A percentile compares a stretch with the other conserved stretches of the same genome.
Conservation (phyloP, 2,797 vertebrate species). For the Lithobates pipiens region DNA sequence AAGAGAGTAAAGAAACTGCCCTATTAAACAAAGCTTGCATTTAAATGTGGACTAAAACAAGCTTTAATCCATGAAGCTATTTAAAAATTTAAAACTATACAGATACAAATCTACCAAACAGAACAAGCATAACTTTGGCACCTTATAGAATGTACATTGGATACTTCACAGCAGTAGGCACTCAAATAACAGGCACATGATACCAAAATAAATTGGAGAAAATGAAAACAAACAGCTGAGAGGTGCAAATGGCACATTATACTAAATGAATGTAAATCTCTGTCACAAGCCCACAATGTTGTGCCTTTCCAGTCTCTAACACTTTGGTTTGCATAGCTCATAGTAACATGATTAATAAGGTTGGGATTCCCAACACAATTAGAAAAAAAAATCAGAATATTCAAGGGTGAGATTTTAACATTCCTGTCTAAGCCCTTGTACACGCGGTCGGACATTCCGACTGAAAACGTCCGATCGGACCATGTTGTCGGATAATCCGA, state of each 20-base stretch:
- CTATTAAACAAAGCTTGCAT: constrained; percentile 15
- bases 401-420: background rate
- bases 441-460: too few species aligned
- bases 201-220: background rate
- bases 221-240: constrained; percentile 30
- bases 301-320: background rate
- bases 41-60: background rate
- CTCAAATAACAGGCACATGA: background rate
- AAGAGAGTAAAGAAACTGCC: background rate
- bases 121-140: background rate
- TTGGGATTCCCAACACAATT: constrained; percentile 1
- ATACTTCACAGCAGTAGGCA: background rate
- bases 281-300: background rate
- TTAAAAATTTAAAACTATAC: background rate
- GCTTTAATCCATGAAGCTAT: background rate
- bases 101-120: background rate
- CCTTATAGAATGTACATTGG: background rate
- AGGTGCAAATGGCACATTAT: constrained; percentile 26
- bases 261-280: constrained; percentile 25
- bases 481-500: too few species aligned
- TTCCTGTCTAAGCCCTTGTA: background rate
- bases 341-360: constrained; percentile 1
- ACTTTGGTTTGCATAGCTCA: background rate
- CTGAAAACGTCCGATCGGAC: too few species aligned
- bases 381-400: background rate